A percentile compares a stretch with the other conserved stretches of the same genome.
These are phyloP conservation scores for Scophthalmus maximus DNA, from an alignment of 2,113 vertebrate species.

Conservation along the genomic window DNA sequence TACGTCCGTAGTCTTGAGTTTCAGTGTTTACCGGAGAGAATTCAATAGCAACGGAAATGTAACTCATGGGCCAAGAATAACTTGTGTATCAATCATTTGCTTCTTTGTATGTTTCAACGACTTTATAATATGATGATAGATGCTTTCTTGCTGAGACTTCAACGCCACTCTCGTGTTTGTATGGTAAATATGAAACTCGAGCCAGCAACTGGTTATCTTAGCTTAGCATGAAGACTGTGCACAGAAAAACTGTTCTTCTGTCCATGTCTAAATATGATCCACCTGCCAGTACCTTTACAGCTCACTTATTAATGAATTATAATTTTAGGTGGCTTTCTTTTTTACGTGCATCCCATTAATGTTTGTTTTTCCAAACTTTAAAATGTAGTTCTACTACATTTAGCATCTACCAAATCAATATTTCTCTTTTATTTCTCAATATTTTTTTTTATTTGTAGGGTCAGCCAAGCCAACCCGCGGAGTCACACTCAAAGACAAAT, in stretches of 20 bases:
- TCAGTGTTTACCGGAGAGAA: neutral
- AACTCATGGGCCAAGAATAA: no score
- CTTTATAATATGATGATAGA: no score
- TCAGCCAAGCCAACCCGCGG: conserved; percentile 58
- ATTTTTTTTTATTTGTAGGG: conserved; percentile 63
- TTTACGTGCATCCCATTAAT: no score
- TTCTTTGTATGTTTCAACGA: neutral
- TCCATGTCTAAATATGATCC: no score
- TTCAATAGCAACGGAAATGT: neutral
- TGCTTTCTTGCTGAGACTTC: neutral
- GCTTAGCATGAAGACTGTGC: neutral
- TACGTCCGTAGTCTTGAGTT: conserved; percentile 11
- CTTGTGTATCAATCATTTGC: neutral
- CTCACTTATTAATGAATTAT: neutral
- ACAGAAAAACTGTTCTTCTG: no score
- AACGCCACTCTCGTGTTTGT: no score
- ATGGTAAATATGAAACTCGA: no score
- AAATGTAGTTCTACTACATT: neutral
- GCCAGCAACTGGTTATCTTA: no score
- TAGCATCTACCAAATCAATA: neutral
- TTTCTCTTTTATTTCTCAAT: neutral
- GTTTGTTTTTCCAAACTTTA: neutral
- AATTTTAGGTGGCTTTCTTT: no score
- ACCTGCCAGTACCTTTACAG: no score
- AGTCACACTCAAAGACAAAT: conserved; percentile 72